Conservation (phyloP, 2,888 invertebrate species). For the Melangyna quadrimaculata region DNA sequence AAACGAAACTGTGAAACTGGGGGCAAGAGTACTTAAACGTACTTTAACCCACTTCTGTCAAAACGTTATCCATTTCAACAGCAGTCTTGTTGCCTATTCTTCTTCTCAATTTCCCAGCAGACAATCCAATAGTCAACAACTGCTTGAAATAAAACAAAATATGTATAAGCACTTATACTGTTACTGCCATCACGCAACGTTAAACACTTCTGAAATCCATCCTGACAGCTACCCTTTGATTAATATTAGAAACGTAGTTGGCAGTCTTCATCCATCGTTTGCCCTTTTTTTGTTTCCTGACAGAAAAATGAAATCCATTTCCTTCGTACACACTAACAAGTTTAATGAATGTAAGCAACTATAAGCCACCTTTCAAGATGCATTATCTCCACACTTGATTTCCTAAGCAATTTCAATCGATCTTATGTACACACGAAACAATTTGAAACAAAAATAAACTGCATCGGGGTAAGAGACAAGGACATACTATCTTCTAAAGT, state of each 20-base stretch:
- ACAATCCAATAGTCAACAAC: neutral
- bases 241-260: neutral
- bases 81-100: too few species aligned
- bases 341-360: slow-evolving; percentile 20
- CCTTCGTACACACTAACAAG: neutral
- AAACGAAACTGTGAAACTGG: too few species aligned
- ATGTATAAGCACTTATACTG: neutral
- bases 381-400: slow-evolving; percentile 27
- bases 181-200: slow-evolving; percentile 4
- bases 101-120: neutral
- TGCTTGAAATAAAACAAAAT: neutral
- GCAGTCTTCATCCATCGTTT: neutral
- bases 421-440: neutral
- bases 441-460: neutral
- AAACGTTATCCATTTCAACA: neutral
- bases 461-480: neutral
- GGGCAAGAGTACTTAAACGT: too few species aligned
- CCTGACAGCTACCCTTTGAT: neutral
- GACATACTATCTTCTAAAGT: neutral
- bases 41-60: neutral
- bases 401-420: slow-evolving; percentile 15
- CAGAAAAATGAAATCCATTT: neutral
- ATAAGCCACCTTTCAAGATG: slow-evolving; percentile 25
- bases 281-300: neutral
- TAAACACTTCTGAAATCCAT: slow-evolving; percentile 3